Conservation (phyloP, 2,888 invertebrate species). For the Idaea aversata region DNA sequence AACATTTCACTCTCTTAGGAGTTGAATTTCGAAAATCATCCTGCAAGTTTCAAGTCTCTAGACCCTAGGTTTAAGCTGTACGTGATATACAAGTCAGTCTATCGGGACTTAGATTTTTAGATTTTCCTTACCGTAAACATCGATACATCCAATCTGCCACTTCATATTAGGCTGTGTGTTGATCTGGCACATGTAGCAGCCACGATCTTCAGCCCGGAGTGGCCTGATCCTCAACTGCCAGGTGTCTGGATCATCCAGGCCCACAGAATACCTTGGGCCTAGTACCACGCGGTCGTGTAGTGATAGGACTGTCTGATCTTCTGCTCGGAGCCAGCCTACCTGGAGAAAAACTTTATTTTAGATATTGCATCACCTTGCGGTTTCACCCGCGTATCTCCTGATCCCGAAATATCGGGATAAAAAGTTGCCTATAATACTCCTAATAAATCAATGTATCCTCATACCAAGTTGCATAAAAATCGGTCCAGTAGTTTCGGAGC, state of each 20-base stretch:
- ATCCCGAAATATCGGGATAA: no score
- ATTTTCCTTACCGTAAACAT: slow-evolving; percentile 88
- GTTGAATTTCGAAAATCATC: no score
- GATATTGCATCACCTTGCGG: background rate
- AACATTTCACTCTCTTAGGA: no score
- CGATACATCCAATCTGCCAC: slow-evolving; percentile 92
- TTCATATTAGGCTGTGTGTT: slow-evolving; percentile 92
- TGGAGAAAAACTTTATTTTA: slow-evolving; percentile 53
- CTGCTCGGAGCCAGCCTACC: slow-evolving; percentile 92
- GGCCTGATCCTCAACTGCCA: slow-evolving; percentile 93
- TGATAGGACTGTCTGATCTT: slow-evolving; percentile 90
- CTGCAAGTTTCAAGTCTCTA: no score
- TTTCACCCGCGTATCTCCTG: background rate
- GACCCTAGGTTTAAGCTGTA: no score
- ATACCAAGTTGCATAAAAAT: no score
- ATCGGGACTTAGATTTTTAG: no score
- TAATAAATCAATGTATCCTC: no score
- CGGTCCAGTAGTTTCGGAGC: no score
- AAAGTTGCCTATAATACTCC: no score
- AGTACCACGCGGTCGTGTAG: slow-evolving; percentile 89
- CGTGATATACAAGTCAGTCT: background rate
- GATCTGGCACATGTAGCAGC: slow-evolving; percentile 96
- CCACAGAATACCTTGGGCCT: slow-evolving; percentile 87
- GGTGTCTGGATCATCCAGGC: slow-evolving; percentile 84
- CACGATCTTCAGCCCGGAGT: slow-evolving; percentile 89